Evolutionary conservation across 2,797 vertebrate species (phyloP), one percentile per base, ranked within the genome.

Genomic region (Poecilia picta): DNA sequence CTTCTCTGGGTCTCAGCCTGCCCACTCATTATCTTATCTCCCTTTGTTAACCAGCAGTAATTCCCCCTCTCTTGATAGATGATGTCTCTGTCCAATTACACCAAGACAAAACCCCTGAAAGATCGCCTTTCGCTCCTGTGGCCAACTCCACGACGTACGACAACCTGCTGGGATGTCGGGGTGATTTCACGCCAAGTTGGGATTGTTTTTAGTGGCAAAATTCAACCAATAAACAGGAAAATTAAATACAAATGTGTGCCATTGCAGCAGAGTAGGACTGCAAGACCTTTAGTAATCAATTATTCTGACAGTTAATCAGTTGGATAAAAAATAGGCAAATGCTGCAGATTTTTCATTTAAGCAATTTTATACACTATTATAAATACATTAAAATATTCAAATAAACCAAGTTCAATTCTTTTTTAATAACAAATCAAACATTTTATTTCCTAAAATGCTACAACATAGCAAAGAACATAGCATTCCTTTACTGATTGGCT

Each of bases 71-170:
- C 94, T 91, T 91, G 93, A 94, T 93, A 90, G 95, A 94, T 94
- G 93, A 95, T 94, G 91, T 92, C 85, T 90, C 92, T 94, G 94
- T 95, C 93, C 94, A 91, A 95, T 95, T 94, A 95, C 93, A 93
- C 87, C 84, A 77, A 91, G 83, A 95, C 93, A 94, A 95, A 94
- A 92, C 78, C 79, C 73, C 81, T 79, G 76, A 53, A 83, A 93
- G 93, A 94, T 95, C 94, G 91, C 83, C 89, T 95, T 95, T 94
- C 95, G 39, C 20, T 83, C 81, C 88, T 33, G 79, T 25, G 76
- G 89, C 91, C 90, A 89, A 90, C 80, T 84, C 80, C 84, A 83
- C 72, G 10, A 78, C 73, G 78, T 71, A 76, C 2, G 68, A n/a
- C 0, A 39, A 77, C 49, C 41, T 25, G 39, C 23, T 59, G 5